Evolutionary conservation across 2,113 vertebrate genomes (phyloP).

Genomic region (Rhinogobius similis): DNA sequence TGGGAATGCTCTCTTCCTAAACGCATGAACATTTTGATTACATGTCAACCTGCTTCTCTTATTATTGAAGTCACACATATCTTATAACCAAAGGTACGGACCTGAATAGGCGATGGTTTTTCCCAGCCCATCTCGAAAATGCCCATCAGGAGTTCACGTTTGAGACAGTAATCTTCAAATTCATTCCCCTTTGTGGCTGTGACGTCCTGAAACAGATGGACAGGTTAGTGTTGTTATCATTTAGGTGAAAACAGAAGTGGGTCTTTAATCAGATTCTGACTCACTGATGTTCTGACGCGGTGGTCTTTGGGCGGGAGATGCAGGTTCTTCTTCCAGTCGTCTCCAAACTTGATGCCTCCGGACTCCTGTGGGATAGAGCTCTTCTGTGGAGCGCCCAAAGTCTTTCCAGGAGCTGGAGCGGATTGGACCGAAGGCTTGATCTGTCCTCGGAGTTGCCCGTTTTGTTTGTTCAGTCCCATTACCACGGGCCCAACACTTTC

Average conservation of each 20-base stretch:
- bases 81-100: slow-evolving; percentile 19
- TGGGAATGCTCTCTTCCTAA: slow-evolving; percentile 84
- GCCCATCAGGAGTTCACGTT: slow-evolving; percentile 82
- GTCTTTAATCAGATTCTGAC: neutral
- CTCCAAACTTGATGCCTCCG: slow-evolving; percentile 76
- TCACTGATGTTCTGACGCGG: slow-evolving; percentile 74
- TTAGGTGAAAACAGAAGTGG: accelerated
- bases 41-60: neutral
- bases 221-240: neutral
- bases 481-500: slow-evolving; percentile 69
- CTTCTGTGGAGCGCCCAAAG: slow-evolving; percentile 50
- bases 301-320: slow-evolving; percentile 74
- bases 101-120: slow-evolving; percentile 83
- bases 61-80: neutral
- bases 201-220: slow-evolving; percentile 70
- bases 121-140: slow-evolving; percentile 86
- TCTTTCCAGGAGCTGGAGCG: slow-evolving; percentile 67
- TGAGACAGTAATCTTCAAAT: slow-evolving; percentile 84
- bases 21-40: neutral
- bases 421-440: slow-evolving; percentile 70
- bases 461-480: slow-evolving; percentile 80
- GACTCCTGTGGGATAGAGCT: slow-evolving; percentile 61
- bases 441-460: slow-evolving; percentile 77
- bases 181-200: slow-evolving; percentile 82
- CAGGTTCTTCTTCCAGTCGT: slow-evolving; percentile 76